These are phyloP conservation scores for Eulemur rufifrons DNA, from an alignment of 2,113 vertebrate species.

Conservation along the genomic window DNA sequence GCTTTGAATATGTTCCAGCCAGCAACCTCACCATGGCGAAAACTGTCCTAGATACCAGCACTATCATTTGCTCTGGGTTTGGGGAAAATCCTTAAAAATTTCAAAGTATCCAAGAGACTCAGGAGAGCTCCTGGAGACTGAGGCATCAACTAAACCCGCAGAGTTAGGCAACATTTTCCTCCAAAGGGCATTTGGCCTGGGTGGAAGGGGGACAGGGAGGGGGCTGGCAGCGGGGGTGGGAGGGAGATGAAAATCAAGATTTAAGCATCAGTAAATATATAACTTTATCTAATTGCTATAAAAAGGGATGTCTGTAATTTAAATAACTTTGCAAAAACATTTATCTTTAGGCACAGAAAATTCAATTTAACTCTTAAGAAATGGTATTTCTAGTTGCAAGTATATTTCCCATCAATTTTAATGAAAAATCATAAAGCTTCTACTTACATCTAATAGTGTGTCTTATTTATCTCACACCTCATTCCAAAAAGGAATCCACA, in stretches of 20 bases:
- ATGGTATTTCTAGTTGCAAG: neutral
- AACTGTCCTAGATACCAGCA: neutral
- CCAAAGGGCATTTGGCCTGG: too few relatives aligned
- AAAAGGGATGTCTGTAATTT: neutral
- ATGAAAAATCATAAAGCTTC: neutral
- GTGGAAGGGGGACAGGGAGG: too few relatives aligned
- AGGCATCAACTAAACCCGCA: neutral
- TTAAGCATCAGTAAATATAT: neutral
- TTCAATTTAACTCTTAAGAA: neutral
- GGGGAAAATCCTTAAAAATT: constrained; percentile 15
- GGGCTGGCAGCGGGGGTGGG: too few relatives aligned
- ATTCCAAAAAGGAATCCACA: constrained; percentile 1
- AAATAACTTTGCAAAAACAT: neutral
- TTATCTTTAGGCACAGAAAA: neutral
- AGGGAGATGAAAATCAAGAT: neutral
- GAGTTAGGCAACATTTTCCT: neutral
- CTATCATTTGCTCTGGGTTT: neutral
- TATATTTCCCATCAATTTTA: neutral
- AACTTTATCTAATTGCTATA: neutral
- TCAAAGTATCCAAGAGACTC: neutral
- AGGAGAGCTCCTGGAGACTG: neutral
- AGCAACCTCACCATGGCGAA: neutral
- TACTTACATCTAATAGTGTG: neutral
- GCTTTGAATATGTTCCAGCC: neutral
- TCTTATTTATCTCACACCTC: neutral